Conservation (phyloP, 2,888 invertebrate species). For the Drosophila macrothrix region DNA sequence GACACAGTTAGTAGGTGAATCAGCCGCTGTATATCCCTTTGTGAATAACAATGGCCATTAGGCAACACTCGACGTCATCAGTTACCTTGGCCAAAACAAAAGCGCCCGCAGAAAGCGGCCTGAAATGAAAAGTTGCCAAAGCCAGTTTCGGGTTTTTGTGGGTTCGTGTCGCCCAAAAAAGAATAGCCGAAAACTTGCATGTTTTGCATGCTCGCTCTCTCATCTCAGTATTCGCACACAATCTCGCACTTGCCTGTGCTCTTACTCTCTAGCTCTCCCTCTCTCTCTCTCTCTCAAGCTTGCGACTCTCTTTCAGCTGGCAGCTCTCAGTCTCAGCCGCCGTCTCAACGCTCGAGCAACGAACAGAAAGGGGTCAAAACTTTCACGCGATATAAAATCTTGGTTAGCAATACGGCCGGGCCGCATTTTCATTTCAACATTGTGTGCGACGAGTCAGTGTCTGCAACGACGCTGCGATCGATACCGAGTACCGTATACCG, state of each 20-base stretch:
- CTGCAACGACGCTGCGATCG: conserved; percentile 61
- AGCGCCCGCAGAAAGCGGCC: conserved; percentile 64
- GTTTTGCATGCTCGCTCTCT: conserved; percentile 64
- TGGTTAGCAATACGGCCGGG: conserved; percentile 84
- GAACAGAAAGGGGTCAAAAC: conserved; percentile 86
- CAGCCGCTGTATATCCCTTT: conserved; percentile 66
- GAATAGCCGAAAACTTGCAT: conserved; percentile 72
- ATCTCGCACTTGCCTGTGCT: conserved; percentile 13
- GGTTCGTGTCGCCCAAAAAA: conserved; percentile 25
- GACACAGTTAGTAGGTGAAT: conserved; percentile 49
- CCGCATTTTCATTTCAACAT: conserved; percentile 85
- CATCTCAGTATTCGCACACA: conserved; percentile 40
- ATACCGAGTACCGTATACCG: conserved; percentile 30
- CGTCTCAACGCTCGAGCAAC: conserved; percentile 55
- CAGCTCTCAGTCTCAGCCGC: conserved; percentile 7
- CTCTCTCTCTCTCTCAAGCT: conserved; percentile 20
- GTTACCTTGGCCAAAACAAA: conserved; percentile 77
- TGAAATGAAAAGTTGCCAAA: conserved; percentile 77
- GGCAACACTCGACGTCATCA: conserved; percentile 81
- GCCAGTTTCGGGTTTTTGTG: conserved; percentile 42
- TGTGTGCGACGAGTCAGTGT: conserved; percentile 83
- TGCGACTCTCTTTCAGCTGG: conserved; percentile 40
- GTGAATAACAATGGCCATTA: conserved; percentile 77
- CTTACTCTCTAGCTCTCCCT: conserved; percentile 29
- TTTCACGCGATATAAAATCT: conserved; percentile 86